Evolutionary conservation across 2,888 invertebrate genomes (phyloP).

Genomic region (Choreutis nemorana): DNA sequence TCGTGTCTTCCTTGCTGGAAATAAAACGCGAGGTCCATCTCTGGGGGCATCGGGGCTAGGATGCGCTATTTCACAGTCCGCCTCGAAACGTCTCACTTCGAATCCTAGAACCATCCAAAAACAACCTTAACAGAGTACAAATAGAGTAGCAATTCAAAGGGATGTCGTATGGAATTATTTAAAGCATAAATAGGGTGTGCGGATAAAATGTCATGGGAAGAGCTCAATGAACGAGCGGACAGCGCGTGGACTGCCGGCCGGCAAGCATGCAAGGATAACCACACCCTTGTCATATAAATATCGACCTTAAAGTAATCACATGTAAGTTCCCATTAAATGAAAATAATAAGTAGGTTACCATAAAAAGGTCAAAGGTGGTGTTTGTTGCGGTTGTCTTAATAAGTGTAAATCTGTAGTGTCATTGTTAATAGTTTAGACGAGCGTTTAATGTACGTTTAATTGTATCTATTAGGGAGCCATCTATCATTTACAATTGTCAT

Average conservation of each 20-base stretch:
- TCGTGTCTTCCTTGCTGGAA: slow-evolving; percentile 65
- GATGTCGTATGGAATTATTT: slow-evolving; percentile 16
- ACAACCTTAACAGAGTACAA: not conserved
- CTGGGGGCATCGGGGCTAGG: slow-evolving; percentile 61
- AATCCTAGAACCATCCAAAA: slow-evolving; percentile 3
- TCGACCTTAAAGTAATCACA: no score
- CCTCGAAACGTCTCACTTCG: slow-evolving; percentile 20
- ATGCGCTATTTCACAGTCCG: slow-evolving; percentile 46
- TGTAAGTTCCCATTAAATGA: slow-evolving; percentile 16
- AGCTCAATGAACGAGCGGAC: slow-evolving; percentile 63
- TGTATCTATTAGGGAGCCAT: no score
- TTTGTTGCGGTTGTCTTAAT: slow-evolving; percentile 29
- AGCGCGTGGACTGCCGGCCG: slow-evolving; percentile 59
- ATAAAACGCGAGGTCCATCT: slow-evolving; percentile 66
- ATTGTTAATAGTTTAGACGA: no score
- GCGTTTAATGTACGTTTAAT: no score
- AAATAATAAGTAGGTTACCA: slow-evolving; percentile 13
- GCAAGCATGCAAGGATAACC: slow-evolving; percentile 35
- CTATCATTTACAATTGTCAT: no score
- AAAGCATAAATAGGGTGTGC: slow-evolving; percentile 19
- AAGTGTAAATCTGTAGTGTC: slow-evolving; percentile 35
- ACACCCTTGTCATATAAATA: slow-evolving; percentile 23
- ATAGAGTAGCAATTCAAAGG: slow-evolving; percentile 12
- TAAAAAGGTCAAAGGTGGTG: slow-evolving; percentile 17
- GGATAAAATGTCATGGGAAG: slow-evolving; percentile 67